Evolutionary conservation across 2,113 vertebrate species (phyloP), one percentile per base, ranked within the genome.

Genomic region (Acrocephalus arundinaceus): DNA sequence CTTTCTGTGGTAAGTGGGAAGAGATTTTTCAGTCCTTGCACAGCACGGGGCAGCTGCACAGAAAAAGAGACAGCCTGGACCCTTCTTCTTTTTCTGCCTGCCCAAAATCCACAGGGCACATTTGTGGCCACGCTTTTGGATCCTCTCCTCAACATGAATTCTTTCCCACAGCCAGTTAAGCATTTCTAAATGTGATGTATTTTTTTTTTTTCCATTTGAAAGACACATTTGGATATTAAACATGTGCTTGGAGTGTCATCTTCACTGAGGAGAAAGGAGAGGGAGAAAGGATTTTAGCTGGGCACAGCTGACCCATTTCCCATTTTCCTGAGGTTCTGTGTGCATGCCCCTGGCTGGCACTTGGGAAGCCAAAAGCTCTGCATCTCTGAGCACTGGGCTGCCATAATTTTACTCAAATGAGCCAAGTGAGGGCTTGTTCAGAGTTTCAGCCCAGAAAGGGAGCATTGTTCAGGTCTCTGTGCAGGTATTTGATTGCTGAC

Each of bases 111-210:
- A 80, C 75, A 19, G 91, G 91, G 78, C 85, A 84, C 67, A 68
- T 94, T 84, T 94, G 93, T 88, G 94, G 83, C 92, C 87, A 81
- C 82, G 72, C 75, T 35, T 67, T 77, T 94, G 96, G 94, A 96
- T 90, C 75, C 27, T 68, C 85, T 96, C 78, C 93, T 90, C 55
- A 52, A 22, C 24, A 28, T 2, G 0, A 80, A 90, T 96, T 94
- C 90, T 93, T 95, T 95, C 94, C 85, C 94, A 94, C 88, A 92
- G 82, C 85, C 85, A 71, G 59, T 83, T 77, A 43, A 85, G 17
- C 48, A 13, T 77, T 90, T 88, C 67, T 95, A 41, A 86, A 91
- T 83, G 67, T 71, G 52, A 11, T 15, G 27, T 6, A 10, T 5
- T 13, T 31, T 33, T 15, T n/a, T 72, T 92, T 93, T 89, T 94